phyloP scores from a whole-genome alignment of 2,888 invertebrate species.

The Scaeva pyrastri region DNA sequence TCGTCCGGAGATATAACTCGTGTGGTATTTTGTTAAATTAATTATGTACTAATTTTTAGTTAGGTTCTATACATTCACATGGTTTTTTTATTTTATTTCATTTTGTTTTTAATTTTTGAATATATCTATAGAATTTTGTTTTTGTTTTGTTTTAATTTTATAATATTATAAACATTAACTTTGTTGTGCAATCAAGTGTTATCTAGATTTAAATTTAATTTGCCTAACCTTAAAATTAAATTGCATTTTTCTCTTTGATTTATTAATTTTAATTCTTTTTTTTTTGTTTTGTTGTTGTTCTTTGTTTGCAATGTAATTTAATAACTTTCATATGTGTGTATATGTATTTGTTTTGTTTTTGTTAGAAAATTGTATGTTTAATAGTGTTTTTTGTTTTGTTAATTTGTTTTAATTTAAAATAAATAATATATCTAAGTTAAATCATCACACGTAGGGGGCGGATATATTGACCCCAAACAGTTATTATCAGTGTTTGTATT shows the following conservation, averaged over 20 bases:
- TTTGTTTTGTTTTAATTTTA: conserved; percentile 32
- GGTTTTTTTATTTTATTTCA: too few relatives aligned
- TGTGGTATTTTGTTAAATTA: conserved; percentile 37
- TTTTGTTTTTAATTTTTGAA: conserved; percentile 20
- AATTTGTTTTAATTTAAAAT: conserved; percentile 39
- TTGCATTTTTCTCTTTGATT: conserved; percentile 56
- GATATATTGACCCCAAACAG: conserved; percentile 76
- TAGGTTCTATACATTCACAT: conserved; percentile 44
- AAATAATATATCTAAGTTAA: conserved; percentile 78
- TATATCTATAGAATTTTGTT: conserved; percentile 51
- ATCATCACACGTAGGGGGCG: conserved; percentile 76
- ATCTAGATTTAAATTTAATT: conserved; percentile 58
- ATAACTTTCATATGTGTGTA: conserved; percentile 59
- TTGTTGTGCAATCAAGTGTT: conserved; percentile 70
- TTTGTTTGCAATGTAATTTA: conserved; percentile 41
- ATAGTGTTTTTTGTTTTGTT: conserved; percentile 46
- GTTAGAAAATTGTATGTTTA: conserved; percentile 46
- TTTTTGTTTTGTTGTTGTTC: conserved; percentile 5
- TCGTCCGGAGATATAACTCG: conserved; percentile 50
- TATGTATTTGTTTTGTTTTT: conserved; percentile 24
- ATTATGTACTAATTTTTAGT: conserved; percentile 35
- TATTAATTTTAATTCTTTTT: conserved; percentile 19
- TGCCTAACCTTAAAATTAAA: conserved; percentile 70
- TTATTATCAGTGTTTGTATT: conserved; percentile 90
- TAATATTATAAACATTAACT: conserved; percentile 70